Evolutionary conservation across 2,113 vertebrate species (phyloP).

Genomic region (Prunella himalayana): DNA sequence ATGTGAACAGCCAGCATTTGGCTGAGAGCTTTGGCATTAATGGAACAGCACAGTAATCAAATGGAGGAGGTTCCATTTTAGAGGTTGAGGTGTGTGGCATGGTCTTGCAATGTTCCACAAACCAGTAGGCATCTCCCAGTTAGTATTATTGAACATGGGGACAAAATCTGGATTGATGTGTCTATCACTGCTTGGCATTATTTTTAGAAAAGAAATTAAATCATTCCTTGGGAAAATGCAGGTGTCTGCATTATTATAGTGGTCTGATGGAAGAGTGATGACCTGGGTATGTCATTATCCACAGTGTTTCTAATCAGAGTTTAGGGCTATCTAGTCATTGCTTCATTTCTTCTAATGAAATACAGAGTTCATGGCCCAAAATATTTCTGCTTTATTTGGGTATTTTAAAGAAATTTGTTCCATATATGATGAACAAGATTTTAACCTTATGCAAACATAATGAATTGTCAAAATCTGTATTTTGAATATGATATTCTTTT

Average conservation of each 20-base stretch:
- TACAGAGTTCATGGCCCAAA: neutral
- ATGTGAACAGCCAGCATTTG: neutral
- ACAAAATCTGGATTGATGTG: neutral
- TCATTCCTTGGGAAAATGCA: neutral
- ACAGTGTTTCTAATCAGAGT: neutral
- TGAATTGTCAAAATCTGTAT: neutral
- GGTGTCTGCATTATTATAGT: neutral
- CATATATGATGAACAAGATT: neutral
- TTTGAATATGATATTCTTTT: neutral
- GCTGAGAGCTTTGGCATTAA: neutral
- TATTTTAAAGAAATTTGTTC: neutral
- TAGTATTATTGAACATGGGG: neutral
- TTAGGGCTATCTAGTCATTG: neutral
- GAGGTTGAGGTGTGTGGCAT: neutral
- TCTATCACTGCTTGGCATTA: neutral
- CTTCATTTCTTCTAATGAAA: neutral
- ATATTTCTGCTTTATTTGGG: neutral
- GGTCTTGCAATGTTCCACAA: neutral
- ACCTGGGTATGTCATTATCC: neutral
- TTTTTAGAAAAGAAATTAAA: neutral
- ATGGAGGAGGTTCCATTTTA: neutral
- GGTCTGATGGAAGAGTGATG: neutral
- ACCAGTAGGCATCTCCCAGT: neutral
- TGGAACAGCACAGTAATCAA: neutral
- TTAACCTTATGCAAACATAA: neutral